phyloP scores from a whole-genome alignment of 2,113 vertebrate species.

The Coracopsis vasa region DNA sequence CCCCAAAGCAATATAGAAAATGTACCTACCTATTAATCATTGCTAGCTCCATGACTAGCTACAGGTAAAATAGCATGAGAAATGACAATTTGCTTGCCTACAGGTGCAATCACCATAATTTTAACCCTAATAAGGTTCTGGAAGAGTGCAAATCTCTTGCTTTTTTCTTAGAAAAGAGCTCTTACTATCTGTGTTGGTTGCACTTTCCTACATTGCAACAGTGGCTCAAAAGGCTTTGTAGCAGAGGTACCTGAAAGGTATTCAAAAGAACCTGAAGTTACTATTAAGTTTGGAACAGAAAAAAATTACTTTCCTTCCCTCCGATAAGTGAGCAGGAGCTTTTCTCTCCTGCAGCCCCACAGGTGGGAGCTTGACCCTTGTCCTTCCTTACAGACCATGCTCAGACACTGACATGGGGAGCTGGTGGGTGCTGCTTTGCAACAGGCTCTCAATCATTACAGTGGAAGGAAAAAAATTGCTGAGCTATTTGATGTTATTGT shows the following conservation, averaged over 20 bases:
- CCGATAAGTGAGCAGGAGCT: not conserved
- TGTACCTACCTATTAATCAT: not conserved
- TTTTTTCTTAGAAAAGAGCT: constrained; percentile 12
- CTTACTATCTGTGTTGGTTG: not conserved
- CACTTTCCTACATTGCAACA: not conserved
- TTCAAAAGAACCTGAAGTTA: not conserved
- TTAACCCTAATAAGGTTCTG: not conserved
- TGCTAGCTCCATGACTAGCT: not conserved
- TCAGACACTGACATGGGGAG: not conserved
- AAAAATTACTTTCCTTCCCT: not conserved
- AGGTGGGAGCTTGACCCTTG: not conserved
- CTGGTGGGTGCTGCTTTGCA: not conserved
- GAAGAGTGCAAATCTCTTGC: not conserved
- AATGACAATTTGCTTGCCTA: not conserved
- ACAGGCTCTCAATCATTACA: not conserved
- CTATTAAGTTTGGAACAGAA: not conserved
- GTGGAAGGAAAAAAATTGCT: not conserved
- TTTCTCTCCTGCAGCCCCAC: not conserved
- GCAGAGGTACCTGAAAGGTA: not conserved
- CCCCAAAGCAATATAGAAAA: not conserved
- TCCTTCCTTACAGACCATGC: not conserved
- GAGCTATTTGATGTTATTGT: not conserved
- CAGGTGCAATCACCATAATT: constrained; percentile 12
- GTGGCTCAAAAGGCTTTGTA: not conserved
- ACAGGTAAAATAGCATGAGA: not conserved